Conservation (phyloP, 2,113 vertebrate species). For the Rhinichthys klamathensis region DNA sequence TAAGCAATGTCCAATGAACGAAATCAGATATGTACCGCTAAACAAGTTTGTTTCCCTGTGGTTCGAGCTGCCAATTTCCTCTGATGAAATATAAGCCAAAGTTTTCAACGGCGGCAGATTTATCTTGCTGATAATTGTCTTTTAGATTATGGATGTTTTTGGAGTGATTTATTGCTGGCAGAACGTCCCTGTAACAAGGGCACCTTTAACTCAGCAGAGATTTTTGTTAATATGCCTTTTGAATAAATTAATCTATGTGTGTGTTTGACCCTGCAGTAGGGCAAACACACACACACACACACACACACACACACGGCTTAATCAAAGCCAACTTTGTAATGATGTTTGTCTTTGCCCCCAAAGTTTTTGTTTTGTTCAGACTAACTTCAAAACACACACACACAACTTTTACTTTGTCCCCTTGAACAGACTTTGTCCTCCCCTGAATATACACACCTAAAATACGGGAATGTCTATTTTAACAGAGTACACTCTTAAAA, state of each 20-base stretch:
- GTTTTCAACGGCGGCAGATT: slow-evolving; percentile 12
- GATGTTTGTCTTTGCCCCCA: slow-evolving; percentile 1
- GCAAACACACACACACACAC: not conserved
- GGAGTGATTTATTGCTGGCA: slow-evolving; percentile 30
- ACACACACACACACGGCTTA: not conserved
- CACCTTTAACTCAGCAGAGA: slow-evolving; percentile 23
- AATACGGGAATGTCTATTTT: not conserved
- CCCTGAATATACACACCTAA: not conserved
- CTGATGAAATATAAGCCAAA: slow-evolving; percentile 4
- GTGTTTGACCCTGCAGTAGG: not conserved
- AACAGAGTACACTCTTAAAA: too few relatives aligned
- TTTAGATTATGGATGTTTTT: slow-evolving; percentile 37
- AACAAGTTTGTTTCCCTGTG: slow-evolving; percentile 16
- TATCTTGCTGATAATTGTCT: slow-evolving; percentile 27
- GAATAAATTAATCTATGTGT: slow-evolving; percentile 34
- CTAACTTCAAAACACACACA: not conserved
- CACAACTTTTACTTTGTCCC: not conserved
- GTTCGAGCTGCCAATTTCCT: slow-evolving; percentile 9
- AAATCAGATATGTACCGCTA: not conserved
- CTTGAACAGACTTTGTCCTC: not conserved
- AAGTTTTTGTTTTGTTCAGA: slow-evolving; percentile 1
- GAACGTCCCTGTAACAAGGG: slow-evolving; percentile 24
- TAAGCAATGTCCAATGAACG: not conserved
- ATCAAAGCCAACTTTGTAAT: slow-evolving; percentile 3
- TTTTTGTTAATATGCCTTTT: slow-evolving; percentile 11